These are phyloP conservation scores for Bombus superbus DNA, from an alignment of 1,140 invertebrate genomes.

Conservation along the genomic window DNA sequence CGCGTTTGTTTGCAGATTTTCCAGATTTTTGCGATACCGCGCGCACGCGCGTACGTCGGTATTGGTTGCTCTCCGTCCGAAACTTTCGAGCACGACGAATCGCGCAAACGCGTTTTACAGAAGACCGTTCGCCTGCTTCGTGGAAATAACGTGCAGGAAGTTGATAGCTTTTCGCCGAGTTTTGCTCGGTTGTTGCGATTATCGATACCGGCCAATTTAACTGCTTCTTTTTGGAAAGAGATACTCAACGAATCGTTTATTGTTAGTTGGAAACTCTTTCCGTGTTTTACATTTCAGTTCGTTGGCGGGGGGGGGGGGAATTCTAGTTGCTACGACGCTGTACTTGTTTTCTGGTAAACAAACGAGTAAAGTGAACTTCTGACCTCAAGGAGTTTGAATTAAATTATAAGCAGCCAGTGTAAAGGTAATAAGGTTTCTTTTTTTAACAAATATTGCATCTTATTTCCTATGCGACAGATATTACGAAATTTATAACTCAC, in stretches of 20 bases:
- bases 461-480: neutral
- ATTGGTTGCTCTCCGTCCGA: neutral
- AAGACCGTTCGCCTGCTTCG: too few species aligned
- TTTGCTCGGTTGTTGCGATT: neutral
- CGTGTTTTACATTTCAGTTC: too few species aligned
- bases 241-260: neutral
- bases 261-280: neutral
- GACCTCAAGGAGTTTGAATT: neutral
- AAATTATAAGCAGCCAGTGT: neutral
- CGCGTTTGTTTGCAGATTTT: constrained; percentile 5
- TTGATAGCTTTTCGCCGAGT: neutral
- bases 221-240: neutral
- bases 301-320: too few species aligned
- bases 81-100: constrained; percentile 25
- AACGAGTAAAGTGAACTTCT: neutral
- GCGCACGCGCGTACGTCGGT: neutral
- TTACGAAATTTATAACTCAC: neutral
- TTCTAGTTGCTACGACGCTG: too few species aligned
- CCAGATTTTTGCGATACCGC: neutral
- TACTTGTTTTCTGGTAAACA: too few species aligned
- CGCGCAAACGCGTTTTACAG: neutral
- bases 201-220: neutral
- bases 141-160: neutral
- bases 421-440: neutral
- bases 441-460: neutral